A percentile compares a stretch with the other conserved stretches of the same genome.
These are phyloP conservation scores for Dioctria linearis DNA, from an alignment of 2,888 invertebrate species.

Conservation along the genomic window DNA sequence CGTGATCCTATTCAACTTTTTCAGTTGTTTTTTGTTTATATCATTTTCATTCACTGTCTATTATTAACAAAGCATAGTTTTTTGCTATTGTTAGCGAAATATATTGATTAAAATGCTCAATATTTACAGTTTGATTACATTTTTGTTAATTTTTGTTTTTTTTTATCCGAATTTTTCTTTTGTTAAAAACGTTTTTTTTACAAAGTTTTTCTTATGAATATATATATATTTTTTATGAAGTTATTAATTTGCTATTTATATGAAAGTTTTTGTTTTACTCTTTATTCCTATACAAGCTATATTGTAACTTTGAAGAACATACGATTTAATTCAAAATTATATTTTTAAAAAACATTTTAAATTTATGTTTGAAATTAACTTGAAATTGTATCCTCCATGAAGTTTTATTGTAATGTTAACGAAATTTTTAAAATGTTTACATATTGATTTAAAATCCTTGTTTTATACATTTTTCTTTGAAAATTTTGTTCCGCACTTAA, in stretches of 20 bases:
- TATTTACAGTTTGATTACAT: constrained; percentile 17
- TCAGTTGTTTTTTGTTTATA: neutral
- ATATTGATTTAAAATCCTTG: neutral
- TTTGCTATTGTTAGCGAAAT: constrained; percentile 1
- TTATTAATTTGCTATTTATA: constrained; percentile 54
- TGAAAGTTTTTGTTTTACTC: constrained; percentile 57
- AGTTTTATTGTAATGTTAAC: neutral
- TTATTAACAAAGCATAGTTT: neutral
- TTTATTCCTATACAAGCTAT: constrained; percentile 25
- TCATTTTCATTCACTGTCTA: constrained; percentile 33
- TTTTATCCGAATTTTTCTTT: constrained; percentile 11
- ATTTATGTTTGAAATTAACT: neutral
- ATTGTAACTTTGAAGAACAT: constrained; percentile 28
- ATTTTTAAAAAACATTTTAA: neutral
- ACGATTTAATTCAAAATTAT: constrained; percentile 8
- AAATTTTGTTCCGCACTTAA: too few relatives aligned
- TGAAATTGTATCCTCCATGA: neutral
- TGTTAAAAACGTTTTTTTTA: constrained; percentile 10
- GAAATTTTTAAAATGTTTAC: neutral
- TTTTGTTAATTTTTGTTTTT: constrained; percentile 17
- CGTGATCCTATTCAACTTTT: constrained; percentile 37
- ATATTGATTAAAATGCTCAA: constrained; percentile 1
- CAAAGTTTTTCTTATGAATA: constrained; percentile 30
- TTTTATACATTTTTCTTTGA: neutral
- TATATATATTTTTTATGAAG: too few relatives aligned